Conservation (phyloP, 2,113 vertebrate species). For the Tetrao urogallus region DNA sequence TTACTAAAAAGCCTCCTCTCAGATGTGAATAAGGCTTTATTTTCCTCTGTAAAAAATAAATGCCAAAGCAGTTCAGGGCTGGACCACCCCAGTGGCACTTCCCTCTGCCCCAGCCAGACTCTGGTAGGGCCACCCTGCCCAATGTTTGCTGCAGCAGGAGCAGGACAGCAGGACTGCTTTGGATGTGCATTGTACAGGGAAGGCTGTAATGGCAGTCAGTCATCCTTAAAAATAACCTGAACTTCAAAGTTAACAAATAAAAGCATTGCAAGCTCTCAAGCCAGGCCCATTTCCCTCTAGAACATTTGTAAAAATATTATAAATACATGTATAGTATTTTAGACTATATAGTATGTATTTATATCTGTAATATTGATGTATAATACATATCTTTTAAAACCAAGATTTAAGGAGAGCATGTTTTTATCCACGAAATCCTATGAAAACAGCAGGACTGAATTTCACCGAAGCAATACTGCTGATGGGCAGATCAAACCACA, state of each 20-base stretch:
- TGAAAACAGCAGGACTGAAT: not conserved
- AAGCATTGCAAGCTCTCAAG: not conserved
- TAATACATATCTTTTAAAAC: not conserved
- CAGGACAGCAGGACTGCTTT: too few relatives aligned
- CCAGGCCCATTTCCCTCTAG: not conserved
- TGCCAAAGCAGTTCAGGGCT: not conserved
- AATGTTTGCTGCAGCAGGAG: too few relatives aligned
- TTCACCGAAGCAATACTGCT: not conserved
- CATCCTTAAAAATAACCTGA: not conserved
- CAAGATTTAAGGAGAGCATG: not conserved
- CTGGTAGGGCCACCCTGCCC: too few relatives aligned
- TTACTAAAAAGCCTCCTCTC: rapidly evolving
- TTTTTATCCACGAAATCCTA: not conserved
- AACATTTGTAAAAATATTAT: not conserved
- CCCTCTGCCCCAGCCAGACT: not conserved
- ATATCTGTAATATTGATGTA: not conserved
- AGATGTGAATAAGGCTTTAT: not conserved
- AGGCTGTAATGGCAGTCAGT: too few relatives aligned
- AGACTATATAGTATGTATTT: too few relatives aligned
- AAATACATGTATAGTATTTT: too few relatives aligned
- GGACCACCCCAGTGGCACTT: not conserved
- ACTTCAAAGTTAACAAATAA: not conserved
- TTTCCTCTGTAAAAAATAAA: not conserved
- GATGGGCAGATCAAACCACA: not conserved
- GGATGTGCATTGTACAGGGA: too few relatives aligned